phyloP scores from a whole-genome alignment of 2,888 invertebrate genomes.

The Drosophila falleni region DNA sequence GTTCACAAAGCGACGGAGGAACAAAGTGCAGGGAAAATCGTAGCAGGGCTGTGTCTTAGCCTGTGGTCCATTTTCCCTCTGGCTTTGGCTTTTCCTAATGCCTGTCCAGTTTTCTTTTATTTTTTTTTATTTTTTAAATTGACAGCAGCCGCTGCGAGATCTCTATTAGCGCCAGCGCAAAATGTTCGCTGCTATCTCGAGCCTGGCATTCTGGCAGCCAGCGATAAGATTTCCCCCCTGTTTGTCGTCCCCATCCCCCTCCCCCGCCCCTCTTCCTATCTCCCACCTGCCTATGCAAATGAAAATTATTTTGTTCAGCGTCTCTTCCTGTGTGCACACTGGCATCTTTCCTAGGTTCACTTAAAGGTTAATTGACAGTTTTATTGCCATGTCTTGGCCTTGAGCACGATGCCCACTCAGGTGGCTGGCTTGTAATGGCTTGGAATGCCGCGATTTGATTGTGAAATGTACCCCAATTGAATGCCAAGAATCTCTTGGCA shows the following conservation, averaged over 20 bases:
- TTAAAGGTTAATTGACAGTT: conserved; percentile 83
- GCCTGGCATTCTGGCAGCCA: conserved; percentile 68
- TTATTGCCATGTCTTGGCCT: conserved; percentile 58
- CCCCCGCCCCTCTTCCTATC: background rate
- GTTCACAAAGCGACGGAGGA: conserved; percentile 57
- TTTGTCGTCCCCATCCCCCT: too few species aligned
- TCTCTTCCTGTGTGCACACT: conserved; percentile 23
- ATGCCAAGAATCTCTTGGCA: conserved; percentile 38
- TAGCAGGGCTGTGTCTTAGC: conserved; percentile 24
- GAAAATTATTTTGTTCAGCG: conserved; percentile 58
- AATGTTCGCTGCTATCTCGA: conserved; percentile 49
- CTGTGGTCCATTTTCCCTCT: conserved; percentile 44
- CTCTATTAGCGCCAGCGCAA: conserved; percentile 70
- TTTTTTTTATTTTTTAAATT: conserved; percentile 16
- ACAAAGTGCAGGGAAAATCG: background rate
- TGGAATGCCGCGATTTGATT: conserved; percentile 43
- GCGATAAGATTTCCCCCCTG: conserved; percentile 50
- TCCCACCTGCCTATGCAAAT: conserved; percentile 50
- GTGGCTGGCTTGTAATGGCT: background rate
- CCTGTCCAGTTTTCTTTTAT: conserved; percentile 9
- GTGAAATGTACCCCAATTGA: conserved; percentile 18
- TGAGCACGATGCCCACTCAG: conserved; percentile 39
- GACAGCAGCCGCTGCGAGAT: conserved; percentile 54
- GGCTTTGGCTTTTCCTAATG: conserved; percentile 51
- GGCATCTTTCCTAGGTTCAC: conserved; percentile 61